Base-by-base conservation (phyloP, 64 coral and sea anemone genomes). In the Cladopsammia gracilis region DNA sequence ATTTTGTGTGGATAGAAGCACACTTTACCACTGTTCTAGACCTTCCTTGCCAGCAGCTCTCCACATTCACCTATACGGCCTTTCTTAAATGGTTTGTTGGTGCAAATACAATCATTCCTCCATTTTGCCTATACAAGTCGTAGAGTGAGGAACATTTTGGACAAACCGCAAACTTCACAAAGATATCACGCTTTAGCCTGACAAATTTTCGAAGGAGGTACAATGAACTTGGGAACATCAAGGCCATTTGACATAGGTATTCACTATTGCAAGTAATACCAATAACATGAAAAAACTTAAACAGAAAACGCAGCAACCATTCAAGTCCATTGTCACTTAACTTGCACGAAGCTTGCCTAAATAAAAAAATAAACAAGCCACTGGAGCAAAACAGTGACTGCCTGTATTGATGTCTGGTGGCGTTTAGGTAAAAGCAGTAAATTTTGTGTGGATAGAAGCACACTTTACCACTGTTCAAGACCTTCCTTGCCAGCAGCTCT, bases 321-420 rank as follows among this genome's bases (percentile, higher is more conserved):
- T 94, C 86, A 15, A 89, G 34, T 10, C 92, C 92, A 94, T 89
- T 94, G 42, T 84, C 92, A 84, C 85, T 93, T 25, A 93, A 25
- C 51, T 93, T 86, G 75, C 57, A 70, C 45, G 64, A 79, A 57
- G 75, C 59, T 79, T 93, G 91, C 83, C 75, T 79, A 16, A 87
- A 79, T 44, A 87, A 86, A 43, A 44, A 93, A 93, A 64, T 71
- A 93, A 46, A 77, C 22, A 78, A 87, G 70, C 83, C 91, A 93
- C 20, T 69, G n/a, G 4, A 93, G 4, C 65, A 93, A 77, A 9
- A 56, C 25, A 54, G 82, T 87, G 2, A 93, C 9, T 52, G 34
- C 47, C 18, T 45, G 47, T 25, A 24, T 50, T 57, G 48, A 44
- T 58, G 82, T 79, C 14, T 48, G 71, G 18, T 78, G 68, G 9